Evolutionary conservation across 2,888 invertebrate genomes (phyloP), one percentile per base, ranked within the genome.

Genomic region (Mesorhabditis sp.): DNA sequence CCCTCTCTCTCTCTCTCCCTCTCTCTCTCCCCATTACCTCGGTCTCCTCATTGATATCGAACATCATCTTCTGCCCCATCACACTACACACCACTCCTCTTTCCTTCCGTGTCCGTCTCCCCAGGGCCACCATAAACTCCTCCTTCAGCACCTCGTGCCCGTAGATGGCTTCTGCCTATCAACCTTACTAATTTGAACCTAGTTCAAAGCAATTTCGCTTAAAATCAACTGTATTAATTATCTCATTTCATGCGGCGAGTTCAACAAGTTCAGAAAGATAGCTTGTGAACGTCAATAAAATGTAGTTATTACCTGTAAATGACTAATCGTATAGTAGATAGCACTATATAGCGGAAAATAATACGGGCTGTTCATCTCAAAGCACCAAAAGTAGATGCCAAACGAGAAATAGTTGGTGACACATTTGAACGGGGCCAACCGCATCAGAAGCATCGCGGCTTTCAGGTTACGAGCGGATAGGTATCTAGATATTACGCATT

Each of bases 361-460:
- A 50, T 10, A 50, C 7, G 50, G 50, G 6, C 7, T 10, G 13
- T 50, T 6, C 50, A 50, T 50, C 50, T 50, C 50, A 13, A 50
- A 50, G 13, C 50, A 50, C 50, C 50, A 50, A 50, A 50, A 50
- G 13, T 50, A 50, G 13, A 50, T 13, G 50, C 7, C 50, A 6
- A 50, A 50, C 50, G 50, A 50, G 50, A 50, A 50, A 50, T 50
- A 50, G 50, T 50, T 50, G 50, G 50, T 50, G 50, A 50, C 13
- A 50, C 50, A 50, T 50, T 50, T 50, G 50, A 50, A 50, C 13
- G 50, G 50, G 13, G 50, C 50, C 7, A 50, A 13, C 6, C 50
- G 50, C 7, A 50, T 50, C 50, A 50, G 13, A 10, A 50, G 50
- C 13, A 10, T 50, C 50, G 50, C 50, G 7, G 50, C 50, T 50